Percentiles rank a stretch among this genome's conserved stretches.
These are phyloP conservation scores for Panthera leo DNA, from an alignment of 2,113 vertebrate species.

Conservation along the genomic window DNA sequence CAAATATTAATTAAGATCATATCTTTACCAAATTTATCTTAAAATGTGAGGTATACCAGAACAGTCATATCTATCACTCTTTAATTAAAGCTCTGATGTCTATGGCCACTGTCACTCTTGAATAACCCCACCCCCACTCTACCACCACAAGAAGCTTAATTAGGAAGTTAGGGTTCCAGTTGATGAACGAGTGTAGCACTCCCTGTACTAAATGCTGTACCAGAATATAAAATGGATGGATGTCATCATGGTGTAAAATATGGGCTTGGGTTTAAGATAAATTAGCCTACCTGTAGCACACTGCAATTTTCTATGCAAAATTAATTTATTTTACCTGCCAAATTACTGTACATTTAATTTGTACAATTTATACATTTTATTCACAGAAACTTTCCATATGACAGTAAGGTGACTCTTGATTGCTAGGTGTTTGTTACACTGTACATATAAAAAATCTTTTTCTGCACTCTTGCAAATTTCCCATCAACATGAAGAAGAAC, in stretches of 20 bases:
- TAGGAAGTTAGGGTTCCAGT: constrained; percentile 74
- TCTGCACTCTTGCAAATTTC: not conserved
- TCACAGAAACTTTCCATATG: constrained; percentile 64
- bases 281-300: constrained; percentile 75
- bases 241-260: constrained; percentile 82
- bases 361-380: constrained; percentile 68
- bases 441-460: not conserved
- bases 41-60: constrained; percentile 78
- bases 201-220: constrained; percentile 65
- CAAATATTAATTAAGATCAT: constrained; percentile 80
- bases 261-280: constrained; percentile 77
- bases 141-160: constrained; percentile 62
- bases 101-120: constrained; percentile 70
- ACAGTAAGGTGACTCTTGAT: not conserved
- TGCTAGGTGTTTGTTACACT: not conserved
- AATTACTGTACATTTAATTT: constrained; percentile 76
- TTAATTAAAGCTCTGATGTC: constrained; percentile 81
- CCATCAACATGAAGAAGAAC: not conserved
- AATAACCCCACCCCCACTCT: constrained; percentile 51
- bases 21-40: constrained; percentile 77
- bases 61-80: constrained; percentile 62
- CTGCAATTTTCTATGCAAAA: constrained; percentile 74
- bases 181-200: constrained; percentile 78
- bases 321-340: constrained; percentile 73
- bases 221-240: constrained; percentile 81